Conservation (phyloP, 2,888 invertebrate genomes). For the Ochropleura plecta region DNA sequence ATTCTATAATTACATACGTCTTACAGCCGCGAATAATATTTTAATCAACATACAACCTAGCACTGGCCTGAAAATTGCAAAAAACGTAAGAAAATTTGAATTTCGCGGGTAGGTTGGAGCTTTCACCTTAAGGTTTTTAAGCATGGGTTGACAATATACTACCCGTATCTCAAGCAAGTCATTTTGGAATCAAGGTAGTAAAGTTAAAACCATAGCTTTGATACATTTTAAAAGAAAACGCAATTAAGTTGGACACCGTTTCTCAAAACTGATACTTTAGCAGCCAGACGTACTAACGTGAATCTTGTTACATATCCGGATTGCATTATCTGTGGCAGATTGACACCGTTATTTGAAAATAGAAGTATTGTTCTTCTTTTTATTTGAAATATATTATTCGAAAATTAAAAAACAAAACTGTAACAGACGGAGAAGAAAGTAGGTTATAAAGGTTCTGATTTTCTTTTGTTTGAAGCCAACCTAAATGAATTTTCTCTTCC, state of each 20-base stretch:
- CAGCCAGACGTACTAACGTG: slow-evolving; percentile 3
- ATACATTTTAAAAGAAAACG: slow-evolving; percentile 24
- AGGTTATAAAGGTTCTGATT: not conserved
- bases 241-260: slow-evolving; percentile 7
- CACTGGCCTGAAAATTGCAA: too few relatives aligned
- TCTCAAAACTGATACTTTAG: slow-evolving; percentile 19
- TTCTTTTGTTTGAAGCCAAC: not conserved
- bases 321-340: slow-evolving; percentile 18
- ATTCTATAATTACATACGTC: too few relatives aligned
- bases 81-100: too few relatives aligned
- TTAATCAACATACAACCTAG: too few relatives aligned
- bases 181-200: not conserved
- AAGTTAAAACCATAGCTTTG: not conserved
- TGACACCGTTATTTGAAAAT: slow-evolving; percentile 27
- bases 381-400: too few relatives aligned
- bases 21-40: too few relatives aligned
- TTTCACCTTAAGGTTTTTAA: too few relatives aligned
- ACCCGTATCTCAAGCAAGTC: too few relatives aligned
- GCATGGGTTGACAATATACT: too few relatives aligned
- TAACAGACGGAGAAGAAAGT: too few relatives aligned
- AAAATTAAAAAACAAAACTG: too few relatives aligned
- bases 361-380: not conserved
- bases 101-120: too few relatives aligned
- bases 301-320: slow-evolving; percentile 43
- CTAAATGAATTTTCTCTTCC: not conserved